Conservation (phyloP, 2,113 vertebrate genomes). For the Sapajus apella region DNA sequence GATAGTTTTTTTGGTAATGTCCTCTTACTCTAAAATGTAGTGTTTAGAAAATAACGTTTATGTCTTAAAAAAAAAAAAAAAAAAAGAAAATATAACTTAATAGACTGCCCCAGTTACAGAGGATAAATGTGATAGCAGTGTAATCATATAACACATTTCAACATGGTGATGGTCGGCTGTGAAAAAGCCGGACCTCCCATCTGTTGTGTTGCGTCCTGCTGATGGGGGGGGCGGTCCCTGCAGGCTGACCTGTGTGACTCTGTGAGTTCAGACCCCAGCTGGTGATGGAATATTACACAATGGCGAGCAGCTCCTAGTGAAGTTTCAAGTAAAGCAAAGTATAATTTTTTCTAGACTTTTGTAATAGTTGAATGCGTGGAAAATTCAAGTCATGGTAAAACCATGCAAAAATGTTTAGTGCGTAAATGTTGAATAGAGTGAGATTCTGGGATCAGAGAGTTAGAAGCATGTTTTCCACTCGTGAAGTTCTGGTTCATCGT, state of each 20-base stretch:
- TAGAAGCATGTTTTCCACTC: background rate
- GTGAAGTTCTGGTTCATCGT: background rate
- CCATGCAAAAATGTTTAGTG: background rate
- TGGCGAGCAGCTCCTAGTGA: background rate
- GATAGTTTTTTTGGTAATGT: background rate
- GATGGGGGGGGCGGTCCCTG: background rate
- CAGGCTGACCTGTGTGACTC: accelerated
- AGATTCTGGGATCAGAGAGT: background rate
- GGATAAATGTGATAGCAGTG: background rate
- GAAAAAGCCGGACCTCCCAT: background rate
- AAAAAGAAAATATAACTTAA: background rate
- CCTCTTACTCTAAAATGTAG: background rate
- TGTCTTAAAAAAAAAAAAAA: too few species aligned
- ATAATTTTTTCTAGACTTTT: background rate
- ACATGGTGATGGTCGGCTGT: accelerated
- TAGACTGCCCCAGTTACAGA: too few species aligned
- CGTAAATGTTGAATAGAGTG: background rate
- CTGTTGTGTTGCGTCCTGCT: accelerated
- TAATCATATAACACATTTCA: too few species aligned
- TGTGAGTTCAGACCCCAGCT: background rate
- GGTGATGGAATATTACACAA: background rate
- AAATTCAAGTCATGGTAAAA: background rate
- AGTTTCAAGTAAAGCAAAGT: background rate
- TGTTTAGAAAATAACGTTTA: background rate
- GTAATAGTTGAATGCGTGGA: background rate